A percentile compares a stretch with the other conserved stretches of the same genome.
Evolutionary conservation across 1,140 invertebrate species (phyloP).

Genomic region (Cotesia chilonis): DNA sequence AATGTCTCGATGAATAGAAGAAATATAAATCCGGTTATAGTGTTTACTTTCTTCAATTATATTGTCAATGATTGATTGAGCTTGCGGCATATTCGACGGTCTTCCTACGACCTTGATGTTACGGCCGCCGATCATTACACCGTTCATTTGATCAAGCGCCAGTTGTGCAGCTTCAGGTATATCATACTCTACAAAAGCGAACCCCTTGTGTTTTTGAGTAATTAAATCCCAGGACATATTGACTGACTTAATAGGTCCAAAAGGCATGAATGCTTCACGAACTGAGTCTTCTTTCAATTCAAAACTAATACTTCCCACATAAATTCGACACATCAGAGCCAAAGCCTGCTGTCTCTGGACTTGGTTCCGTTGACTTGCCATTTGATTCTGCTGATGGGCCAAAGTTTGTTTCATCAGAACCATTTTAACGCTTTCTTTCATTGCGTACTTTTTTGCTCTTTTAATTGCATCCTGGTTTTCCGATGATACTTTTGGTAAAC

Average conservation of each 20-base stretch:
- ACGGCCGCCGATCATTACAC: constrained; percentile 96
- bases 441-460: constrained; percentile 98
- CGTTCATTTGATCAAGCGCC: constrained; percentile 99
- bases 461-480: constrained; percentile 89
- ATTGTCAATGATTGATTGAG: constrained; percentile 98
- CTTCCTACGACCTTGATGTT: constrained; percentile 81
- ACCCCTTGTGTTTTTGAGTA: constrained; percentile 99
- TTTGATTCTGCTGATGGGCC: constrained; percentile 95
- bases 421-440: constrained; percentile 99
- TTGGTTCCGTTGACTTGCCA: constrained; percentile 84
- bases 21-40: constrained; percentile 97
- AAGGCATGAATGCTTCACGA: constrained; percentile 95
- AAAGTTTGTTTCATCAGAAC: constrained; percentile 98
- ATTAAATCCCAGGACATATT: constrained; percentile 99
- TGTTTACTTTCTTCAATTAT: constrained; percentile 97
- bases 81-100: constrained; percentile 83
- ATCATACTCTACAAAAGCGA: constrained; percentile 99
- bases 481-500: constrained; percentile 80
- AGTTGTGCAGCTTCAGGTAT: constrained; percentile 98
- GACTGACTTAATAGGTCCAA: constrained; percentile 99
- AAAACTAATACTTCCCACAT: constrained; percentile 99
- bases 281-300: constrained; percentile 99
- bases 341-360: constrained; percentile 92
- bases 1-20: constrained; percentile 97
- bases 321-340: constrained; percentile 83